Conservation (phyloP, 2,888 invertebrate species). For the Heliconius sara region DNA sequence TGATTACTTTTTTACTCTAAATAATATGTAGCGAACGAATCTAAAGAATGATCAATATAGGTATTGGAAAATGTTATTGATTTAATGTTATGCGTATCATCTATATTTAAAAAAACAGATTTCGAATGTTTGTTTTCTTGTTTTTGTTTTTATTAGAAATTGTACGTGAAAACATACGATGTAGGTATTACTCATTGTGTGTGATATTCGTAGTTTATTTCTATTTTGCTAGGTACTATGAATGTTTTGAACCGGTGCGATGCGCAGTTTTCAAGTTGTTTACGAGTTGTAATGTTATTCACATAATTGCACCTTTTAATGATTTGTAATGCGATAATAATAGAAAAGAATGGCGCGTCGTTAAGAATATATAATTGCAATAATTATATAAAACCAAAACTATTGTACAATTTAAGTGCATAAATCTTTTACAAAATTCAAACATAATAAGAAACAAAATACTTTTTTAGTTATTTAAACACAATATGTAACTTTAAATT, state of each 20-base stretch:
- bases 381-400: background rate
- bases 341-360: background rate
- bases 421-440: no score
- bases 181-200: conserved; percentile 33
- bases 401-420: background rate
- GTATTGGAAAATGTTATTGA: background rate
- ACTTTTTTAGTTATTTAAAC: no score
- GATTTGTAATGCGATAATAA: conserved; percentile 1
- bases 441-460: no score
- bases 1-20: no score
- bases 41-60: no score
- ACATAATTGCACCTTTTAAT: background rate
- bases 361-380: background rate
- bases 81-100: background rate
- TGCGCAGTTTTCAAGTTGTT: conserved; percentile 12
- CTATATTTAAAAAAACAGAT: background rate
- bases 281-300: conserved; percentile 8
- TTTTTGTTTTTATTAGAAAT: conserved; percentile 20
- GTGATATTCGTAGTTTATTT: conserved; percentile 16
- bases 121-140: background rate
- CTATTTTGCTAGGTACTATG: background rate
- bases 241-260: background rate
- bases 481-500: no score
- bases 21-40: background rate
- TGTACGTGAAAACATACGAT: conserved; percentile 28